Evolutionary conservation across 2,888 invertebrate genomes (phyloP).

Genomic region (Cheilosia variabilis): DNA sequence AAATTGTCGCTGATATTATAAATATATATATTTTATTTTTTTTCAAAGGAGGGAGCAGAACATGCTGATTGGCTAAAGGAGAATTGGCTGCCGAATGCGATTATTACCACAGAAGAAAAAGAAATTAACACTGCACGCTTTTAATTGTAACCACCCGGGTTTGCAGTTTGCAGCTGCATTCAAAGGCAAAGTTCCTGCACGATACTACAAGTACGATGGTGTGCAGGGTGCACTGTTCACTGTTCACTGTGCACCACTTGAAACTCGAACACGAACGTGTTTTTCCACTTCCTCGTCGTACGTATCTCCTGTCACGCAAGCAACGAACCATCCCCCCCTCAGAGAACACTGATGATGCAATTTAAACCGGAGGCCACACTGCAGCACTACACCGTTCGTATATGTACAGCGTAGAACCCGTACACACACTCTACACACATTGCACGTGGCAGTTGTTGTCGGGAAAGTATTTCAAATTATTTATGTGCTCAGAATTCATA

Average conservation of each 20-base stretch:
- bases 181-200: conserved; percentile 33
- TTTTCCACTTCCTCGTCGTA: background rate
- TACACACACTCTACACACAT: conserved; percentile 1
- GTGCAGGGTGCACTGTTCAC: conserved; percentile 10
- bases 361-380: conserved; percentile 43
- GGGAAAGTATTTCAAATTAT: conserved; percentile 63
- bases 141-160: conserved; percentile 56
- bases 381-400: conserved; percentile 6
- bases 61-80: conserved; percentile 37
- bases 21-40: background rate
- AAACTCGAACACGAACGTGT: conserved; percentile 41
- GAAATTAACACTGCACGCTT: conserved; percentile 51
- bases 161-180: conserved; percentile 27
- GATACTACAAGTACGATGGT: conserved; percentile 30
- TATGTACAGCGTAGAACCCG: background rate
- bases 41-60: background rate
- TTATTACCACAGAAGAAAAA: conserved; percentile 42
- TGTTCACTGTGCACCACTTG: conserved; percentile 14
- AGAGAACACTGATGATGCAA: conserved; percentile 44
- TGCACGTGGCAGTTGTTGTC: conserved; percentile 51
- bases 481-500: conserved; percentile 68
- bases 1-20: background rate
- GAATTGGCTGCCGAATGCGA: conserved; percentile 40
- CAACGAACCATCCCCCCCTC: background rate
- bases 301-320: background rate